These are phyloP conservation scores for Eidolon helvum DNA, from an alignment of 2,113 vertebrate genomes.

Conservation along the genomic window DNA sequence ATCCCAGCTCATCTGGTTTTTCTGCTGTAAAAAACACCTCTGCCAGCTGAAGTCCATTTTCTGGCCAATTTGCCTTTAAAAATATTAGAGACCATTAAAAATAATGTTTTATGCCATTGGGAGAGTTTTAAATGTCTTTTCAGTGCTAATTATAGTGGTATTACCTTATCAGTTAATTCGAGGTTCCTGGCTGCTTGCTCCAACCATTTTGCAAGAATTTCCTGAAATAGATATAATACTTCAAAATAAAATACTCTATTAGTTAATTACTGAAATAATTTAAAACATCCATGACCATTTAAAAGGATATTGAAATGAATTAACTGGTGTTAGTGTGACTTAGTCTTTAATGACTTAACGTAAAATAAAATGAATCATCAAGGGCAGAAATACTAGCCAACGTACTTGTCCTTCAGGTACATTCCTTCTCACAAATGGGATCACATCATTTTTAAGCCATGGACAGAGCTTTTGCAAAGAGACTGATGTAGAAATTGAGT, in stretches of 20 bases:
- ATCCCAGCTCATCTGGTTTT: slow-evolving; percentile 77
- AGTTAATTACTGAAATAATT: not conserved
- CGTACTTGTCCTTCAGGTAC: slow-evolving; percentile 92
- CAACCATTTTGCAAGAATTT: slow-evolving; percentile 92
- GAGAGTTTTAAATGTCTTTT: not conserved
- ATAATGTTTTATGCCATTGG: accelerated
- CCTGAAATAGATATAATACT: slow-evolving; percentile 80
- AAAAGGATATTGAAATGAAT: not conserved
- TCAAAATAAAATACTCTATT: not conserved
- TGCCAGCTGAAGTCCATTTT: slow-evolving; percentile 94
- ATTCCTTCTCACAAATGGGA: slow-evolving; percentile 90
- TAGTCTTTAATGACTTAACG: not conserved
- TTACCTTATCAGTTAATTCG: slow-evolving; percentile 96
- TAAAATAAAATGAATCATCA: not conserved
- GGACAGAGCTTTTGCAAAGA: slow-evolving; percentile 87
- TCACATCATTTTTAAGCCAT: slow-evolving; percentile 92
- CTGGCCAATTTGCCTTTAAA: slow-evolving; percentile 92
- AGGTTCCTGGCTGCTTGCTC: slow-evolving; percentile 93
- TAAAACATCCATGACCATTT: not conserved
- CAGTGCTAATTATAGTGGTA: not conserved
- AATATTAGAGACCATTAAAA: slow-evolving; percentile 41
- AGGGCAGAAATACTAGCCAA: not conserved
- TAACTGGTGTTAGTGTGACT: not conserved
- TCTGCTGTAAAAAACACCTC: slow-evolving; percentile 87
- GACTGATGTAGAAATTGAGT: slow-evolving; percentile 85